phyloP scores from a whole-genome alignment of 2,113 vertebrate species.

The Tamias sibiricus region DNA sequence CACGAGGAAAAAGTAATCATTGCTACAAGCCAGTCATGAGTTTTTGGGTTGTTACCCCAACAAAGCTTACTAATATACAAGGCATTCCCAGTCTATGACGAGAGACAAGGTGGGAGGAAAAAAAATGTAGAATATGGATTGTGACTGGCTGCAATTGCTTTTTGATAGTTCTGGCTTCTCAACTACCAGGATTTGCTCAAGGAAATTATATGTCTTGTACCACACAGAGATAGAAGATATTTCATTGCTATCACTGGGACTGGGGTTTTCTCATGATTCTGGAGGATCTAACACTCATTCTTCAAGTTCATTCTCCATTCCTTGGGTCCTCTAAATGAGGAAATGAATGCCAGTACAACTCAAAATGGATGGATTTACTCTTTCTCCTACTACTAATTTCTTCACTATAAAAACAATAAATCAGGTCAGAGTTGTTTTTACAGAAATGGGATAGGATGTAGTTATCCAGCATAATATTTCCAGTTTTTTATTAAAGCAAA shows the following conservation, averaged over 20 bases:
- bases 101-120: neutral
- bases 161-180: neutral
- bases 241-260: neutral
- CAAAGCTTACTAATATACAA: neutral
- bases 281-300: neutral
- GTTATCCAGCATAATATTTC: constrained; percentile 6
- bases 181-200: neutral
- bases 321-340: neutral
- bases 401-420: constrained; percentile 34
- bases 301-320: neutral
- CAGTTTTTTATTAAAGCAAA: constrained; percentile 41
- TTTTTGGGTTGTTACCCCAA: neutral
- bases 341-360: neutral
- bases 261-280: neutral
- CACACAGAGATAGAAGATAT: neutral
- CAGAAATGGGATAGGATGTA: neutral
- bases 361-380: neutral
- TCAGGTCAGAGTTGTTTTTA: neutral
- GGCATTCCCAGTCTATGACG: neutral
- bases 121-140: neutral
- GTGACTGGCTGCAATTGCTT: neutral
- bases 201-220: neutral
- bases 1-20: neutral
- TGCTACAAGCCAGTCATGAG: neutral
- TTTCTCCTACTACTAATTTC: neutral